Conservation (phyloP, 2,888 invertebrate genomes). For the Pteria penguin region DNA sequence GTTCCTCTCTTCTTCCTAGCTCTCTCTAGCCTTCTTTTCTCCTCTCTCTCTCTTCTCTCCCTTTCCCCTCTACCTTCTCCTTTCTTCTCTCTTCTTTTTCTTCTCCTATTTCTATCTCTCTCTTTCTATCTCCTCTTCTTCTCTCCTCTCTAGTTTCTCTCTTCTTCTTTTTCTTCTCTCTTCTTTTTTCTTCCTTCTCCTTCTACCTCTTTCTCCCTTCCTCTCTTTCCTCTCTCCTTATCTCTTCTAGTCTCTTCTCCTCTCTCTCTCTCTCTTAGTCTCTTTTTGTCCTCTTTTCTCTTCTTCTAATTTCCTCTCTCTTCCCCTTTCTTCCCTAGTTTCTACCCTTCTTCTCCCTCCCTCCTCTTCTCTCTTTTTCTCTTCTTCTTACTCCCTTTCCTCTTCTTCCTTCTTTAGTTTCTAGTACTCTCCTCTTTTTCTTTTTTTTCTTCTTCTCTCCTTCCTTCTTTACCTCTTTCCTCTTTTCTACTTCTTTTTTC, state of each 20-base stretch:
- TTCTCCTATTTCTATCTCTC: background rate
- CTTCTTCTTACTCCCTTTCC: background rate
- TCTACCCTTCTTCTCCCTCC: background rate
- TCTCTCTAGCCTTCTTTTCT: background rate
- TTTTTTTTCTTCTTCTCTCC: background rate
- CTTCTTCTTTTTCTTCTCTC: background rate
- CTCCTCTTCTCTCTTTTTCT: background rate
- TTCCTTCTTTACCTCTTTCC: background rate
- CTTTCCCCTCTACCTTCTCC: background rate
- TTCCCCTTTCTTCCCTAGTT: background rate
- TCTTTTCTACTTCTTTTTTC: background rate
- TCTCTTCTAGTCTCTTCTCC: background rate
- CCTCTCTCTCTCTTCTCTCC: background rate
- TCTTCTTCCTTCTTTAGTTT: background rate
- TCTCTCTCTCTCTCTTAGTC: background rate
- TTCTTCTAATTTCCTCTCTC: background rate
- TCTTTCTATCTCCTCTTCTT: background rate
- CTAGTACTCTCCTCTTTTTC: background rate
- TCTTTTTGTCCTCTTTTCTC: background rate
- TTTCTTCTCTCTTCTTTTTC: background rate
- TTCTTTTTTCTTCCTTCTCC: background rate
- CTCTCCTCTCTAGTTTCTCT: background rate
- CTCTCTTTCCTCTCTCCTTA: background rate
- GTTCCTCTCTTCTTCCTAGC: background rate
- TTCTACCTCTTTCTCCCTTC: background rate